Conservation (phyloP, 2,888 invertebrate species). For the Malacosoma neustria region DNA sequence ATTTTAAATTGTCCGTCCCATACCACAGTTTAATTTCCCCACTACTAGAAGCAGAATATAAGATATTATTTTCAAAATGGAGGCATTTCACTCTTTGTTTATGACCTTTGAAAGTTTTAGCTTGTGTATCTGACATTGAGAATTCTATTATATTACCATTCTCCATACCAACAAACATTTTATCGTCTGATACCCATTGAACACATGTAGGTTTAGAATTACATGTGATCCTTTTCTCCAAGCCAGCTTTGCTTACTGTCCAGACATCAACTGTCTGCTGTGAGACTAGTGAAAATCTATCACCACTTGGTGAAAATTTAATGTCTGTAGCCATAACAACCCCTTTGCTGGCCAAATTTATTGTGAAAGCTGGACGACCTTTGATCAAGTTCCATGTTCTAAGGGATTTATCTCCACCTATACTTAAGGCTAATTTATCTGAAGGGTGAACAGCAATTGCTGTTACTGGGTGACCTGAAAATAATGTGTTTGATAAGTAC, state of each 20-base stretch:
- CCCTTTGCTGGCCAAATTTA: conserved; percentile 85
- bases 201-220: conserved; percentile 81
- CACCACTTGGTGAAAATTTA: conserved; percentile 85
- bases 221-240: conserved; percentile 79
- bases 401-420: conserved; percentile 88
- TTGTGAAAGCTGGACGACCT: conserved; percentile 91
- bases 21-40: conserved; percentile 87
- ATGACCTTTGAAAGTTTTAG: conserved; percentile 70
- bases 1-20: conserved; percentile 45
- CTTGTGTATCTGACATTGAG: conserved; percentile 66
- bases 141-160: conserved; percentile 80
- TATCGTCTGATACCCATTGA: conserved; percentile 79
- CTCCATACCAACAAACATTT: conserved; percentile 82
- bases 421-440: conserved; percentile 90
- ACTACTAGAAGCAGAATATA: conserved; percentile 84
- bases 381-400: conserved; percentile 96
- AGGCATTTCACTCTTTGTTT: conserved; percentile 81
- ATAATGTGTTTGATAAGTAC: too few species aligned
- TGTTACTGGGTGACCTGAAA: conserved; percentile 77
- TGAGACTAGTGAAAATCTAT: conserved; percentile 83
- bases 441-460: conserved; percentile 89
- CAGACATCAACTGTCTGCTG: conserved; percentile 86
- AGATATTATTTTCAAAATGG: conserved; percentile 64
- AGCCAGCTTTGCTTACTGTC: conserved; percentile 84
- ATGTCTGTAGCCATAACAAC: conserved; percentile 66